Evolutionary conservation across 2,888 invertebrate species (phyloP), one percentile per base, ranked within the genome.

Genomic region (Agonum fuliginosum): DNA sequence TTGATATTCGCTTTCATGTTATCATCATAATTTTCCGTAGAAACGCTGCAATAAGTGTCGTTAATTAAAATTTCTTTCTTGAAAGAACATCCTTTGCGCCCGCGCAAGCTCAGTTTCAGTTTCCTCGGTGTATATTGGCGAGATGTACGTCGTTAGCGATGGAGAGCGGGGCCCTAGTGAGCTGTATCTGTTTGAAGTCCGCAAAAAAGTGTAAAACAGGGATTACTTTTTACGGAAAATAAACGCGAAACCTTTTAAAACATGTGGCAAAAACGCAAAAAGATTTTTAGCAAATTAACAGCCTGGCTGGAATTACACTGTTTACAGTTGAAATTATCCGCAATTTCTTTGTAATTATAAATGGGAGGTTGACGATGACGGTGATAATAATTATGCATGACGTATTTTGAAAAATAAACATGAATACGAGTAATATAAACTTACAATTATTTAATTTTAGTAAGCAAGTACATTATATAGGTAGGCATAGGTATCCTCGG

Each of bases 31-130:
- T 19, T 62, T 30, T 14, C 17, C 58, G 19, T 30, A 62, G 30
- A 54, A 62, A 62, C 20, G 27, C 58, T 41, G 48, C 48, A 70
- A n/a, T n/a, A n/a, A 70, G 70, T 70, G 70, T 46, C 70, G 70
- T 70, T 70, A 70, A 70, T 70, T 70, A 70, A 70, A 70, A 43
- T 48, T 70, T 70, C 43, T 70, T 70, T 48, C 48, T 70, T 70
- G 24, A 70, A 14, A 70, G 70, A 67, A 22, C 24, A 69, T 67
- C 17, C n/a, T n/a, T n/a, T n/a, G n/a, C 17, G 17, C 17, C 12
- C 30, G 17, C 14, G 30, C 30, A 30, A 30, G 30, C 30, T 8
- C 6, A 3, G 30, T 30, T 30, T 30, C 6, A 30, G 3, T 5
- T 8, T 30, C 27, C 14, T 6, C 27, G n/a, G 58, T 62, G 27